Evolutionary conservation across 2,888 invertebrate species (phyloP).

Genomic region (Candidula unifasciata): DNA sequence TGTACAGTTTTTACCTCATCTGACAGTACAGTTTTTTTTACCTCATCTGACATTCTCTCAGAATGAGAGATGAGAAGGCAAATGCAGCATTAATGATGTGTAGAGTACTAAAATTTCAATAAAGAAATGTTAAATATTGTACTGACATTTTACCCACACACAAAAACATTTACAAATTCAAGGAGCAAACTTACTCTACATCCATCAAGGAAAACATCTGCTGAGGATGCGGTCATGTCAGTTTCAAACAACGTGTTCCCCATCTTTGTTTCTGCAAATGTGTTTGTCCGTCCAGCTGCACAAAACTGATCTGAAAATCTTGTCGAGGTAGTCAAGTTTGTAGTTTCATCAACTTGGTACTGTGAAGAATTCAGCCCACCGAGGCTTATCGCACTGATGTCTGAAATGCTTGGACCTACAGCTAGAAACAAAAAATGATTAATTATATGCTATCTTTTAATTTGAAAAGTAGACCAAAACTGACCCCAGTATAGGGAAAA

Average conservation of each 20-base stretch:
- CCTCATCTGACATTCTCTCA: no score
- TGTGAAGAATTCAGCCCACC: constrained; percentile 1
- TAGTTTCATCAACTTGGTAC: constrained; percentile 48
- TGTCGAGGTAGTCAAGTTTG: constrained; percentile 37
- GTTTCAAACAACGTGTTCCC: constrained; percentile 71
- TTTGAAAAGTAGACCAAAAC: no score
- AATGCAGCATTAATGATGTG: no score
- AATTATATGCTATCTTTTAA: not conserved
- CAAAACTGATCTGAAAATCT: constrained; percentile 30
- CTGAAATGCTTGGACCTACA: constrained; percentile 45
- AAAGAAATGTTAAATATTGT: no score
- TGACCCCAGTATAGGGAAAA: no score
- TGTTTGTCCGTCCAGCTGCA: not conserved
- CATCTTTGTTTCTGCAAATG: constrained; percentile 37
- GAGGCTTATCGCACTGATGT: constrained; percentile 53
- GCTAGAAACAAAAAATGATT: constrained; percentile 26
- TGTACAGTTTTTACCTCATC: no score
- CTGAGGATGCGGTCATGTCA: constrained; percentile 85
- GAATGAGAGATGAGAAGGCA: no score
- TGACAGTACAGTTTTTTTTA: no score
- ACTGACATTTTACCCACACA: not conserved
- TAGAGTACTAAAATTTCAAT: no score
- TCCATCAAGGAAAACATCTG: constrained; percentile 91
- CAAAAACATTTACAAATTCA: not conserved
- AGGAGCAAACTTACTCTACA: constrained; percentile 83